Conservation (phyloP, 2,888 invertebrate species). For the Unio delphinus region DNA sequence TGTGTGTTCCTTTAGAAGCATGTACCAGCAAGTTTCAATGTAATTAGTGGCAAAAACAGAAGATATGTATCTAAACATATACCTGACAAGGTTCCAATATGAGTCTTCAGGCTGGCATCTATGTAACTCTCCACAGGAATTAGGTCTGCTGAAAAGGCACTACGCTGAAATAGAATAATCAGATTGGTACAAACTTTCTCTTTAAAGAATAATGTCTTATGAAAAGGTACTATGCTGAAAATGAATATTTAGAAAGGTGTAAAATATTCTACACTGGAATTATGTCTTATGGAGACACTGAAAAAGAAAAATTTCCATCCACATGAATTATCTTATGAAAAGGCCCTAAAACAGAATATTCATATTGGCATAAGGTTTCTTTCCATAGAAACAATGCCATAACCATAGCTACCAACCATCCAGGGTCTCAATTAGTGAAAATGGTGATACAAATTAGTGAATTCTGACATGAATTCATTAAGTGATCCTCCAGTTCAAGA, state of each 20-base stretch:
- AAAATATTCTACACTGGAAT: neutral
- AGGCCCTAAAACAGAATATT: conserved; percentile 74
- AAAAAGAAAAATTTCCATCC: conserved; percentile 80
- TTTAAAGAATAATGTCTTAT: neutral
- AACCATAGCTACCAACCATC: too few species aligned
- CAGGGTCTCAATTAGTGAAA: too few species aligned
- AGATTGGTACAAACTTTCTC: neutral
- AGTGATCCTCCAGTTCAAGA: too few species aligned
- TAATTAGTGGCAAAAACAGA: too few species aligned
- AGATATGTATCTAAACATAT: conserved; percentile 13
- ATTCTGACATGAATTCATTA: too few species aligned
- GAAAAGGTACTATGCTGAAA: conserved; percentile 79
- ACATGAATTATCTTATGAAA: conserved; percentile 85
- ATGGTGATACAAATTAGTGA: too few species aligned
- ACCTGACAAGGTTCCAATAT: conserved; percentile 79
- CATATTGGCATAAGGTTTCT: too few species aligned
- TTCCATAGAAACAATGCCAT: neutral
- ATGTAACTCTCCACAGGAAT: conserved; percentile 89
- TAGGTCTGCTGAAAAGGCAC: conserved; percentile 82
- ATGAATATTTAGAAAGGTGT: conserved; percentile 24
- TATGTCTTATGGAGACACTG: conserved; percentile 75
- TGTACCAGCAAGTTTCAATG: too few species aligned
- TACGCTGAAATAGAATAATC: conserved; percentile 74
- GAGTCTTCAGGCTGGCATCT: conserved; percentile 80
- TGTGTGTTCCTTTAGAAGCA: too few species aligned